A percentile compares a stretch with the other conserved stretches of the same genome.
These are phyloP conservation scores for Elegia similella DNA, from an alignment of 2,888 invertebrate species.

Conservation along the genomic window DNA sequence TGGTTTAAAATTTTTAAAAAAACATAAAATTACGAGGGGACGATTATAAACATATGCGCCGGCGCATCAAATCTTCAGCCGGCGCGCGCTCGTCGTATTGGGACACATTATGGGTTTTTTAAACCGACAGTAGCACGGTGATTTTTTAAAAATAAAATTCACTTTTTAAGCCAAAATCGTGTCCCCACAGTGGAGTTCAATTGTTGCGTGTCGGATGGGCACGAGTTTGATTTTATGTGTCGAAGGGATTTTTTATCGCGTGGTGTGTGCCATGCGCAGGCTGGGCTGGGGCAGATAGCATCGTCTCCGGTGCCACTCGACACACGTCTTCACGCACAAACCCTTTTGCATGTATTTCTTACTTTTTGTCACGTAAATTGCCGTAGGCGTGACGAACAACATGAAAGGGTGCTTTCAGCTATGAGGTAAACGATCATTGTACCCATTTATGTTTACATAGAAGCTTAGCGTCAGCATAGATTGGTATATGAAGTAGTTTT, in stretches of 20 bases:
- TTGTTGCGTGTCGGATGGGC: constrained; percentile 82
- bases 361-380: constrained; percentile 32
- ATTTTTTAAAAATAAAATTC: constrained; percentile 77
- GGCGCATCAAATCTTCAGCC: constrained; percentile 81
- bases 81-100: constrained; percentile 68
- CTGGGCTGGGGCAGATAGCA: constrained; percentile 43
- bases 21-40: constrained; percentile 76
- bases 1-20: constrained; percentile 68
- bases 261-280: constrained; percentile 62
- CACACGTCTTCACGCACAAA: constrained; percentile 49
- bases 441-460: constrained; percentile 34
- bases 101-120: constrained; percentile 76
- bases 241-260: constrained; percentile 75
- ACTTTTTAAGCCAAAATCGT: constrained; percentile 73
- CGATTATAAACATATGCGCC: constrained; percentile 79
- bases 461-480: constrained; percentile 32
- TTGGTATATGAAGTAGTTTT: constrained; percentile 4
- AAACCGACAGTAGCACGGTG: constrained; percentile 64
- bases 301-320: constrained; percentile 41
- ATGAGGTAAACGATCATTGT: neutral
- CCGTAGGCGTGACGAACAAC: constrained; percentile 37
- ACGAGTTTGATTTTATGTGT: constrained; percentile 76
- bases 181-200: constrained; percentile 74
- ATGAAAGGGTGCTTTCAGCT: constrained; percentile 12
- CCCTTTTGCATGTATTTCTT: constrained; percentile 45